A percentile compares a stretch with the other conserved stretches of the same genome.
These are phyloP conservation scores for Zelostemma sp. DNA, from an alignment of 1,140 invertebrate species.

Conservation along the genomic window DNA sequence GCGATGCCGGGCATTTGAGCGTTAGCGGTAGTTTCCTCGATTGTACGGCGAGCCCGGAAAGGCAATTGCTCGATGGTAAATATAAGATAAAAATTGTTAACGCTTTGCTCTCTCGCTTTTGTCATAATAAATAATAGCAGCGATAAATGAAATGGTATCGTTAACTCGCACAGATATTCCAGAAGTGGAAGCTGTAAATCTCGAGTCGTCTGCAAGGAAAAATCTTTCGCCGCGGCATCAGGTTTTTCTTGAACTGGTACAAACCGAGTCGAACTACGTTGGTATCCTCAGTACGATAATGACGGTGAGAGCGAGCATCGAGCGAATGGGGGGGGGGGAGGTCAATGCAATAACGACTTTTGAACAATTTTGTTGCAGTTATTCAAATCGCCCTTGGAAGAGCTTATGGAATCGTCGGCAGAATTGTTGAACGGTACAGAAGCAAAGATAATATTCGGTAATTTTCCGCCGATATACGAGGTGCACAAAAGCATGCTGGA, in stretches of 20 bases:
- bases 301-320: no score
- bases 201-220: conserved; percentile 74
- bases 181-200: conserved; percentile 70
- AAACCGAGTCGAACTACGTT: conserved; percentile 98
- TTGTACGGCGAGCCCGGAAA: conserved; percentile 83
- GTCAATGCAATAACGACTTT: no score
- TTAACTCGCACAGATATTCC: conserved; percentile 59
- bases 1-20: conserved; percentile 85
- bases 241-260: conserved; percentile 92
- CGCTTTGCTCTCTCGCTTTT: no score
- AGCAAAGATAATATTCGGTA: conserved; percentile 96
- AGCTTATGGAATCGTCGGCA: conserved; percentile 80
- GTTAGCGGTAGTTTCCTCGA: conserved; percentile 90
- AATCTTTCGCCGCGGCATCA: conserved; percentile 83
- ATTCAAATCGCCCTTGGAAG: conserved; percentile 94
- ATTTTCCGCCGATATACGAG: conserved; percentile 90
- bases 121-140: no score
- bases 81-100: no score
- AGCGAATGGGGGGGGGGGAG: no score
- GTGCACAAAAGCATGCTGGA: conserved; percentile 89
- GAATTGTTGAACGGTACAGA: conserved; percentile 91
- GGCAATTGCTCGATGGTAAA: conserved; percentile 75
- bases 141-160: no score
- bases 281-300: conserved; percentile 93
- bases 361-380: no score